Conservation (phyloP, 1,140 invertebrate species). For the Chelonus insularis region DNA sequence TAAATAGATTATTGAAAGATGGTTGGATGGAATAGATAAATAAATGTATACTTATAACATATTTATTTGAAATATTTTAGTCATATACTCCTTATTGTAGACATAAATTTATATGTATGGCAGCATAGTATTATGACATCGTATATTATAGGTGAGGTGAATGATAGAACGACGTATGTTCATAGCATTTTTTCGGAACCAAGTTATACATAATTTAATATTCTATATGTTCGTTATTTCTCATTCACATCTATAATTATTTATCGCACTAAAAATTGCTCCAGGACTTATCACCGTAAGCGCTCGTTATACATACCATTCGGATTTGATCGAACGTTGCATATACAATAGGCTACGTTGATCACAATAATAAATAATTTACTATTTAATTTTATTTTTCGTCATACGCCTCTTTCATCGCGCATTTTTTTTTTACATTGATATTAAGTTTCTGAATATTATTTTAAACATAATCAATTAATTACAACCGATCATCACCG, state of each 20-base stretch:
- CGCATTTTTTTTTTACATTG: background rate
- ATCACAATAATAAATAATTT: no score
- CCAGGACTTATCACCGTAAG: background rate
- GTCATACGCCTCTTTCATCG: conserved; percentile 4
- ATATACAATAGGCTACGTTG: conserved; percentile 19
- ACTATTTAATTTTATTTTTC: conserved; percentile 5
- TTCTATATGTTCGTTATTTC: background rate
- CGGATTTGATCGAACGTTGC: conserved; percentile 17
- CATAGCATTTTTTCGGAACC: conserved; percentile 14
- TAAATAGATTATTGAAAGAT: no score
- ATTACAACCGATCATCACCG: background rate
- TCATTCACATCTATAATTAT: background rate
- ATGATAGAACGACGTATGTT: conserved; percentile 50
- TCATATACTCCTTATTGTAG: conserved; percentile 58
- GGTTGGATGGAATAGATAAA: no score
- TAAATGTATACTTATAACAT: no score
- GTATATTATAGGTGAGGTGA: conserved; percentile 56
- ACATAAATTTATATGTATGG: conserved; percentile 61
- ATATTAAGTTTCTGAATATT: background rate
- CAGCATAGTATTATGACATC: conserved; percentile 59
- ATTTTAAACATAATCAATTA: background rate
- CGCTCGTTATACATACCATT: conserved; percentile 16
- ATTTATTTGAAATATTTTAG: conserved; percentile 56
- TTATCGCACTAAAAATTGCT: background rate
- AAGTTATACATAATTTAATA: conserved; percentile 3